phyloP scores from a whole-genome alignment of 35 echinoderm and acorn worm species.

The Eucidaris tribuloides region DNA sequence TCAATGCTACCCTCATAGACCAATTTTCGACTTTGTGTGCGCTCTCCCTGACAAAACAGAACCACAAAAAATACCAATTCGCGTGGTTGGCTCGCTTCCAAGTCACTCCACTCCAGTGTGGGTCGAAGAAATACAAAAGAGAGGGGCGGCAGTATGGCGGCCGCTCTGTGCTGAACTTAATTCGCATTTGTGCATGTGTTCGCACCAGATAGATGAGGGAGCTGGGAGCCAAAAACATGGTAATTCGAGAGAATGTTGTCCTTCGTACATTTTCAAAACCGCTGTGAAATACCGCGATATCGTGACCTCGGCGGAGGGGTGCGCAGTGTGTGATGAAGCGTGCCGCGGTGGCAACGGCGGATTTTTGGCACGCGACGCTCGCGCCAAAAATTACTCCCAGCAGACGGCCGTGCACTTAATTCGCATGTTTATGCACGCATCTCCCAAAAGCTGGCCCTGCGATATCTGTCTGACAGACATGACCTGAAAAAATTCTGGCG shows the following conservation, averaged over 20 bases:
- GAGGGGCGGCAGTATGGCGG: not conserved
- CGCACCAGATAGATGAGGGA: no score
- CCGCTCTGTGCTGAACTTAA: not conserved
- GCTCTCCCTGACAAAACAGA: no score
- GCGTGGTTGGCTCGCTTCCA: no score
- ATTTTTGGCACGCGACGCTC: constrained; percentile 17
- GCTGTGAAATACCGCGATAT: not conserved
- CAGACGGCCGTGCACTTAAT: not conserved
- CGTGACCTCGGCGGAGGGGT: not conserved
- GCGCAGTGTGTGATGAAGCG: not conserved
- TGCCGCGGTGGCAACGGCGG: not conserved
- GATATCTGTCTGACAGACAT: not conserved
- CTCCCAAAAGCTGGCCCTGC: not conserved
- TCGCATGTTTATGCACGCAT: not conserved
- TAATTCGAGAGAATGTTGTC: not conserved
- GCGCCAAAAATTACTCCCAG: not conserved
- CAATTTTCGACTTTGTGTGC: no score
- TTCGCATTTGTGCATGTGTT: no score
- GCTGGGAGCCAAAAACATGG: not conserved
- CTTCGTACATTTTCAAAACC: not conserved
- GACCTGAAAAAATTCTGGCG: not conserved
- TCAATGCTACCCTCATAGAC: no score
- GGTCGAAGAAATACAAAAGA: no score
- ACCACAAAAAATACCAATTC: no score
- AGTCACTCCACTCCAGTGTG: no score